Evolutionary conservation across 1,140 invertebrate species (phyloP).

Genomic region (Steinernema khuongi): DNA sequence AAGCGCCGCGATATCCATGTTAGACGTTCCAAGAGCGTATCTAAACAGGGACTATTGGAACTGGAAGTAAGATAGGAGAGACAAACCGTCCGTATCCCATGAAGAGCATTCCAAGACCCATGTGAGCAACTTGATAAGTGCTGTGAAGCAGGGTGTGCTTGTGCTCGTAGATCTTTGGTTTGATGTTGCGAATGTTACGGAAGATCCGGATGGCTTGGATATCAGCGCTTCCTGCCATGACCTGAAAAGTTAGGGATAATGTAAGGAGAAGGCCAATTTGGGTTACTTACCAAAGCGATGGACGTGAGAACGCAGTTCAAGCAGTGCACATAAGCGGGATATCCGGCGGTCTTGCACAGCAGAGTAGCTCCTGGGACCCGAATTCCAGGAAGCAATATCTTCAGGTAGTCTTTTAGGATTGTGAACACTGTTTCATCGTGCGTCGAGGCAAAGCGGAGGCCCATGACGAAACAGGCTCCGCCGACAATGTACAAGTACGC

Average conservation of each 20-base stretch:
- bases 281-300: neutral
- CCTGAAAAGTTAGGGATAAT: neutral
- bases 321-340: neutral
- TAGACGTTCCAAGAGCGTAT: neutral
- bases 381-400: neutral
- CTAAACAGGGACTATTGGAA: neutral
- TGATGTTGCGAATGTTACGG: neutral
- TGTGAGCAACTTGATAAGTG: neutral
- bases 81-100: constrained; percentile 5
- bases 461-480: neutral
- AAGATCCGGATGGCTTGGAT: neutral
- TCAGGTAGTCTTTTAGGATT: neutral
- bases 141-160: neutral
- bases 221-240: constrained; percentile 3
- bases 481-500: neutral
- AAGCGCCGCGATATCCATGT: neutral
- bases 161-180: neutral
- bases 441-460: neutral
- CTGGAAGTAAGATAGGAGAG: neutral
- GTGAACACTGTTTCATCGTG: neutral
- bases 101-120: constrained; percentile 16
- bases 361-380: neutral
- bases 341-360: neutral
- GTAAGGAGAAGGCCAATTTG: neutral
- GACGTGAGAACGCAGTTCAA: neutral